Conservation (phyloP, 2,888 invertebrate genomes). For the Amblyjoppa fuscipennis region DNA sequence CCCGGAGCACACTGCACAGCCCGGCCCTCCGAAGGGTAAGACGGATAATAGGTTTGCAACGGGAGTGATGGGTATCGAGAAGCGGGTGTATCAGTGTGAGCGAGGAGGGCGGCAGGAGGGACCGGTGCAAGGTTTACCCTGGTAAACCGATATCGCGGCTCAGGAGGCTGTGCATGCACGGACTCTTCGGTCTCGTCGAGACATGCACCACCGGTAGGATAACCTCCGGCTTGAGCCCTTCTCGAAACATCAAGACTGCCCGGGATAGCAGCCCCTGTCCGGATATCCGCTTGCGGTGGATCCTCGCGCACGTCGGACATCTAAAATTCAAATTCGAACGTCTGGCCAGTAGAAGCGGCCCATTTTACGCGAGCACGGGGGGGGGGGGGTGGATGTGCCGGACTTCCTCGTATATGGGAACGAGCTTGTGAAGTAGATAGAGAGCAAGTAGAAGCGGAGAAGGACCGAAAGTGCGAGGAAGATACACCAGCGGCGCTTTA, state of each 20-base stretch:
- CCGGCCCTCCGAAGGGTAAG: not conserved
- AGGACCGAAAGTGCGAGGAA: not conserved
- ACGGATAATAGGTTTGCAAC: slow-evolving; percentile 22
- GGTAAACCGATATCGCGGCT: slow-evolving; percentile 72
- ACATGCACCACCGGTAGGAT: slow-evolving; percentile 52
- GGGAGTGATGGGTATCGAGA: slow-evolving; percentile 34
- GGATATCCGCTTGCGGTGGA: slow-evolving; percentile 77
- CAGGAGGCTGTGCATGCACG: slow-evolving; percentile 35
- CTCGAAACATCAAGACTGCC: slow-evolving; percentile 74
- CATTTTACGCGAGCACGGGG: slow-evolving; percentile 35
- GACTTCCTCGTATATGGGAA: slow-evolving; percentile 7
- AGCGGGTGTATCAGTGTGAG: slow-evolving; percentile 21
- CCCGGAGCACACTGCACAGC: slow-evolving; percentile 10
- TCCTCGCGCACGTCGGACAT: slow-evolving; percentile 71
- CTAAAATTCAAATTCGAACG: slow-evolving; percentile 80
- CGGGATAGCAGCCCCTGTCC: slow-evolving; percentile 63
- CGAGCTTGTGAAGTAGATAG: slow-evolving; percentile 47
- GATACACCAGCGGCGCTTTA: slow-evolving; percentile 63
- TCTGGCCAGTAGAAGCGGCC: slow-evolving; percentile 61
- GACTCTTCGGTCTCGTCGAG: slow-evolving; percentile 61
- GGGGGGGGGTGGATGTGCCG: slow-evolving; percentile 13
- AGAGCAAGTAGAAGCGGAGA: slow-evolving; percentile 23
- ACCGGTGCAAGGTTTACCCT: slow-evolving; percentile 64
- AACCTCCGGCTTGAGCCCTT: slow-evolving; percentile 70
- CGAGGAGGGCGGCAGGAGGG: slow-evolving; percentile 28